Percentiles rank a stretch among this genome's conserved stretches.
Conservation (phyloP, 2,113 vertebrate species). For the Centrocercus urophasianus region DNA sequence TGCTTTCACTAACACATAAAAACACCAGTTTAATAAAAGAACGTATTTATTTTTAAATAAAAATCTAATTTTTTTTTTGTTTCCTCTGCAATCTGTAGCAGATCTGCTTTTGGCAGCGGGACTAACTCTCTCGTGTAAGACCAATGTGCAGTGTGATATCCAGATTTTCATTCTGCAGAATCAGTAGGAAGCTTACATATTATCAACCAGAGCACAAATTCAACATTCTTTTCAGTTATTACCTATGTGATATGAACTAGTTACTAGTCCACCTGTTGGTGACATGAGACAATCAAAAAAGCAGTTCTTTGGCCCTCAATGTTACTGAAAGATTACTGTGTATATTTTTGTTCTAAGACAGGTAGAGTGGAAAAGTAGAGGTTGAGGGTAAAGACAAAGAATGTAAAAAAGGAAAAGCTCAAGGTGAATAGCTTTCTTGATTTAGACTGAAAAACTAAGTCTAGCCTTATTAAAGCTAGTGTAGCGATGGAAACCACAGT, state of each 20-base stretch:
- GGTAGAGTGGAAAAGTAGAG: neutral
- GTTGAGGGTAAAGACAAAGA: neutral
- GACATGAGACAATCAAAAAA: neutral
- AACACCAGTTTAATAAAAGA: neutral
- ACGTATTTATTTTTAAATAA: neutral
- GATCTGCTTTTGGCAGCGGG: neutral
- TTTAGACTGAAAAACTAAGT: constrained; percentile 15
- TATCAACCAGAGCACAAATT: neutral
- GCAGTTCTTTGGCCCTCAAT: neutral
- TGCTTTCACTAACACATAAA: neutral
- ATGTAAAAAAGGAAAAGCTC: neutral
- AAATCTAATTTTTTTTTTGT: neutral
- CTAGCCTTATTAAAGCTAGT: neutral
- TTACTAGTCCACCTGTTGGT: neutral
- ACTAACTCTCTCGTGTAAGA: neutral
- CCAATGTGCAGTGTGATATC: neutral
- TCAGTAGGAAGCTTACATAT: neutral
- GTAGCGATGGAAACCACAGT: neutral
- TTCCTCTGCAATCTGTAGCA: accelerated
- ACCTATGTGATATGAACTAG: neutral
- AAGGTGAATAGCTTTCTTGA: constrained; percentile 7
- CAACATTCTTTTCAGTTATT: constrained; percentile 5
- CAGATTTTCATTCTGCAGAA: neutral
- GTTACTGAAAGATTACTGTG: neutral
- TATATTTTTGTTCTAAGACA: constrained; percentile 22